These are phyloP conservation scores for Myxocyprinus asiaticus DNA, from an alignment of 2,113 vertebrate species.

Conservation along the genomic window DNA sequence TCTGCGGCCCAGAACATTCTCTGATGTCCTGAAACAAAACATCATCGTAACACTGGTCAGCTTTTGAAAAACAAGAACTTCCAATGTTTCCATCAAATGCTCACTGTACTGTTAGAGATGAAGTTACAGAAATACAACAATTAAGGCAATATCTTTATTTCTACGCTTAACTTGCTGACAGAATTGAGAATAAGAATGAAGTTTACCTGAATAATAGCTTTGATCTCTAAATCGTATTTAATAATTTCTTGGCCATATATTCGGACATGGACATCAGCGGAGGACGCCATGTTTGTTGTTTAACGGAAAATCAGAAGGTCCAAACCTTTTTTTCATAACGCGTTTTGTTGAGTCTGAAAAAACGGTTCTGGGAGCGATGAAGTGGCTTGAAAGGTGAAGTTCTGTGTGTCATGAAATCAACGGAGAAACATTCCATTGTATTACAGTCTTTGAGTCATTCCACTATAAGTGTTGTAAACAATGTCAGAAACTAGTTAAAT, in stretches of 20 bases:
- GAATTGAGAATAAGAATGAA: neutral
- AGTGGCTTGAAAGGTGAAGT: too few species aligned
- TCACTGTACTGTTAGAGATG: neutral
- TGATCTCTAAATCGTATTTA: slow-evolving; percentile 90
- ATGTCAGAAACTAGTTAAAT: too few species aligned
- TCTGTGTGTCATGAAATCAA: too few species aligned
- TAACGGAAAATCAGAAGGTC: slow-evolving; percentile 64
- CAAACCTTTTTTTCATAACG: slow-evolving; percentile 7
- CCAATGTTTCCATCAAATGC: neutral
- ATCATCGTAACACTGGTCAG: neutral
- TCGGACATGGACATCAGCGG: slow-evolving; percentile 74
- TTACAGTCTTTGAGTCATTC: too few species aligned
- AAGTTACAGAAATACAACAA: too few species aligned
- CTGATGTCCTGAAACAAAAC: slow-evolving; percentile 69
- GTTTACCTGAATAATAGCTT: slow-evolving; percentile 88
- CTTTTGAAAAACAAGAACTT: neutral
- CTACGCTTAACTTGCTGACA: too few species aligned
- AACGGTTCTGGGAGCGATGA: neutral
- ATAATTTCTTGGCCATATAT: slow-evolving; percentile 91
- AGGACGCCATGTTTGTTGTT: slow-evolving; percentile 80
- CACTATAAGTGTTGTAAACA: too few species aligned
- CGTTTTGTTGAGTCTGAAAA: neutral
- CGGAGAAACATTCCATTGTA: too few species aligned
- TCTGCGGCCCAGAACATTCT: slow-evolving; percentile 83
- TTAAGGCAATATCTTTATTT: too few species aligned